Base-by-base conservation (phyloP, 2,113 vertebrate genomes). In the Callocephalon fimbriatum region DNA sequence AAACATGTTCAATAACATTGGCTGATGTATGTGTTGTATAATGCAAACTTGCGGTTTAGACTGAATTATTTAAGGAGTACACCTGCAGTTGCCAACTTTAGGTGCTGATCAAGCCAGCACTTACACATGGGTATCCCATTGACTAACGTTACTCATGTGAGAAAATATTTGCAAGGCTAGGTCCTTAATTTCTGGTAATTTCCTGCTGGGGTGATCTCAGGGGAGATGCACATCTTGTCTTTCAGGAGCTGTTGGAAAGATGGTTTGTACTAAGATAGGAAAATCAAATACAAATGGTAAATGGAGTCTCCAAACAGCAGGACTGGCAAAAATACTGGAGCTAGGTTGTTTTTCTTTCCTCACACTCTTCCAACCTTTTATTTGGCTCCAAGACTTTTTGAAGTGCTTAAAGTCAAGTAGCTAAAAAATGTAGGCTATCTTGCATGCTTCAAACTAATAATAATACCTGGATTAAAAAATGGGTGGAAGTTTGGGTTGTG, bases 291-390 rank as follows among this genome's bases (percentile, higher is more conserved):
- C 94, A 95, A 97, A 95, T 92, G 95, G 94, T 81, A 80, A 75
- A 95, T 92, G 86, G 88, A 97, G 88, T 90, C 97, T 96, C 92
- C 75, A 61, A 96, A 95, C 92, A 97, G 94, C 97, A 93, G 86
- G 97, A 86, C 56, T 96, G 94, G 86, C 96, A 93, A 92, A 97
- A 95, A 97, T 91, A 92, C 51, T 92, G 76, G 47, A 88, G 63
- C 59, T 88, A 19, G 15, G 65, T 95, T 97, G 90, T 97, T 97
- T 97, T 97, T 95, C 90, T 97, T 97, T 97, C 97, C 95, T 97
- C 76, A 19, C 19, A 5, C 38, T 88, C 85, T 86, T 97, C 95
- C 96, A 96, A 88, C 15, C 90, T 75, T 81, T 83, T 90, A 68
- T 72, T 95, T 96, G 67, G 75, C 68, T 92, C 59, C 72, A 91